Evolutionary conservation across 2,888 invertebrate species (phyloP).

Genomic region (Parnassius smintheus): DNA sequence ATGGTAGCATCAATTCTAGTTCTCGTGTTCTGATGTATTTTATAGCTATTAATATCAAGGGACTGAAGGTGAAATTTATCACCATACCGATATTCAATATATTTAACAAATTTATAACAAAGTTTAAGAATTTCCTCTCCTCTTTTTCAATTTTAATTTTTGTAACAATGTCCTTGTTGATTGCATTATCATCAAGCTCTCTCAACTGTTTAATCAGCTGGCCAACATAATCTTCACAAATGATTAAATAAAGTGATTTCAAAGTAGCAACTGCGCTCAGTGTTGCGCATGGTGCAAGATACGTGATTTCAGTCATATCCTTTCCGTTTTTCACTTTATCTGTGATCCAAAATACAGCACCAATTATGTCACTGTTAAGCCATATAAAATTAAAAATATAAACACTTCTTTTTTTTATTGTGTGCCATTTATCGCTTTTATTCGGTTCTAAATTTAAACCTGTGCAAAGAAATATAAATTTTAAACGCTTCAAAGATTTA

Average conservation of each 20-base stretch:
- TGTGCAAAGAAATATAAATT: conserved; percentile 7
- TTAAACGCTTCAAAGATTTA: conserved; percentile 11
- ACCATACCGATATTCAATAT: conserved; percentile 40
- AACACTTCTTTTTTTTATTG: conserved; percentile 35
- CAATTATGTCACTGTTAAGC: conserved; percentile 35
- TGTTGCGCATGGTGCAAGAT: conserved; percentile 41
- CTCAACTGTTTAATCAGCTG: conserved; percentile 35
- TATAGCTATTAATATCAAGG: conserved; percentile 41
- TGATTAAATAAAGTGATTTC: conserved; percentile 37
- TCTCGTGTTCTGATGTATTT: conserved; percentile 43
- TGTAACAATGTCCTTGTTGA: conserved; percentile 24
- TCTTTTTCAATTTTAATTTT: conserved; percentile 32
- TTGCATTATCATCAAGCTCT: conserved; percentile 36
- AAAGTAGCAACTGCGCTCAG: conserved; percentile 37
- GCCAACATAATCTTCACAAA: conserved; percentile 34
- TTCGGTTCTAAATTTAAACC: conserved; percentile 19
- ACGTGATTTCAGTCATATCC: conserved; percentile 42
- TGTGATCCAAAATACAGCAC: conserved; percentile 35
- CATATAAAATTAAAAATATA: conserved; percentile 40
- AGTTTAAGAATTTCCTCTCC: conserved; percentile 32
- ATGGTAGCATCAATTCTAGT: conserved; percentile 44
- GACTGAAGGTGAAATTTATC: conserved; percentile 41
- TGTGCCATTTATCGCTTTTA: conserved; percentile 21
- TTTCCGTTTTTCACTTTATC: conserved; percentile 35
- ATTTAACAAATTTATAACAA: conserved; percentile 28